These are phyloP conservation scores for Tetragnatha versicolor DNA, from an alignment of 1,140 invertebrate species.

Conservation along the genomic window DNA sequence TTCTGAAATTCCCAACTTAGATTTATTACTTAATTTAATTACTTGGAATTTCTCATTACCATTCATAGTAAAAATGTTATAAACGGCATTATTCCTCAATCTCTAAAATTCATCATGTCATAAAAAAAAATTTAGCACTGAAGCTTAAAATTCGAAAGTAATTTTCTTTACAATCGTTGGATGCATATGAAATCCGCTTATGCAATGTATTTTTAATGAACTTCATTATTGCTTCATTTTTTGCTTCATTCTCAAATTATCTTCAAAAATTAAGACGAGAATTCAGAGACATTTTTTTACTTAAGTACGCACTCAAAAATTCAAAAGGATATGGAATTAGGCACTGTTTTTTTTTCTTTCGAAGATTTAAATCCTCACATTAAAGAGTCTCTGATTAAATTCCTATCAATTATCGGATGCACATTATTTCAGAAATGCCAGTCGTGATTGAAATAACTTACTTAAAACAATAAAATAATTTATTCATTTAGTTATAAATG, in stretches of 20 bases:
- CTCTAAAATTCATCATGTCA: too few species aligned
- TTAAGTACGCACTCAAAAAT: neutral
- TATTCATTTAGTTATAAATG: constrained; percentile 13
- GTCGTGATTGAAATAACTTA: constrained; percentile 17
- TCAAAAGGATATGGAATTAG: neutral
- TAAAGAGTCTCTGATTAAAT: constrained; percentile 20
- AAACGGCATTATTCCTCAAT: too few species aligned
- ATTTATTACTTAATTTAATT: too few species aligned
- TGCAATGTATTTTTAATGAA: too few species aligned
- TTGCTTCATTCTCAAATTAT: neutral
- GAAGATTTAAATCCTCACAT: neutral
- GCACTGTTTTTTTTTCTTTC: neutral
- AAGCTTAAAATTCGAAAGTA: too few species aligned
- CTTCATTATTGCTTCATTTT: neutral
- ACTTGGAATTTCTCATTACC: too few species aligned
- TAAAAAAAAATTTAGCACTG: too few species aligned
- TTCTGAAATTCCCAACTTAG: too few species aligned
- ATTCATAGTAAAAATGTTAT: too few species aligned
- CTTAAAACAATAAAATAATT: constrained; percentile 36
- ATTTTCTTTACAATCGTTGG: too few species aligned
- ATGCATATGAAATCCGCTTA: too few species aligned
- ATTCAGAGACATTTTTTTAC: too few species aligned
- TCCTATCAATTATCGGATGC: constrained; percentile 5
- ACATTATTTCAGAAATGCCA: neutral
- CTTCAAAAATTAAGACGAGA: neutral